Conservation (phyloP, 2,113 vertebrate genomes). For the Smithornis capensis region DNA sequence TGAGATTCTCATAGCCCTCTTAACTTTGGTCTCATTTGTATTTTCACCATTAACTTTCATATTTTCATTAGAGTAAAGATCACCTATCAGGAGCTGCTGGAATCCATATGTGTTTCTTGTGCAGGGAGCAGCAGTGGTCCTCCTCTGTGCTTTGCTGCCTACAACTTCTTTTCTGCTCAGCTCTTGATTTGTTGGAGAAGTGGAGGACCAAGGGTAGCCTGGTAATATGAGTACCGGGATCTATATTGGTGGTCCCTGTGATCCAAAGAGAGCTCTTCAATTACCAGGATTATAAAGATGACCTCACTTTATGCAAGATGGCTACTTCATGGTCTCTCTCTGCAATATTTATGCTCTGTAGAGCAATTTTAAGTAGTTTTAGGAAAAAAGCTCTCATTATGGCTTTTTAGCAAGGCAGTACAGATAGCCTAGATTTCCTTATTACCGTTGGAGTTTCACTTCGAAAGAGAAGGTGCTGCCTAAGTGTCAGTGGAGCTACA, state of each 20-base stretch:
- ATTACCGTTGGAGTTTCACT: background rate
- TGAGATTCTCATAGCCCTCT: background rate
- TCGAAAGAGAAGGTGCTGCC: background rate
- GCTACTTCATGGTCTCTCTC: background rate
- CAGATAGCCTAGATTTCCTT: background rate
- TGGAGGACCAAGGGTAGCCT: background rate
- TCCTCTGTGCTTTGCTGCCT: background rate
- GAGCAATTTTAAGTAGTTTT: background rate
- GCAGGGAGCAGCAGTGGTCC: background rate
- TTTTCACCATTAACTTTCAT: background rate
- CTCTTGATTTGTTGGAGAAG: background rate
- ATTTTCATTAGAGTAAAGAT: background rate
- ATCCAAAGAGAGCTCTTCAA: background rate
- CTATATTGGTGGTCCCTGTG: background rate
- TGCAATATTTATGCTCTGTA: background rate
- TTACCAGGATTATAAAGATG: background rate
- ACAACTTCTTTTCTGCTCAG: background rate
- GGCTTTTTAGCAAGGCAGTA: background rate
- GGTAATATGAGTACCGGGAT: rapidly evolving
- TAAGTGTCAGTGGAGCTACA: background rate
- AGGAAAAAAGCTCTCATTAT: background rate
- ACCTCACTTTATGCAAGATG: rapidly evolving
- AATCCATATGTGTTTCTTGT: background rate
- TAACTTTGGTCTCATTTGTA: background rate
- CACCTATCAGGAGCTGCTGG: background rate